phyloP scores from a whole-genome alignment of 2,888 invertebrate species.

The Sussaba pulchella region DNA sequence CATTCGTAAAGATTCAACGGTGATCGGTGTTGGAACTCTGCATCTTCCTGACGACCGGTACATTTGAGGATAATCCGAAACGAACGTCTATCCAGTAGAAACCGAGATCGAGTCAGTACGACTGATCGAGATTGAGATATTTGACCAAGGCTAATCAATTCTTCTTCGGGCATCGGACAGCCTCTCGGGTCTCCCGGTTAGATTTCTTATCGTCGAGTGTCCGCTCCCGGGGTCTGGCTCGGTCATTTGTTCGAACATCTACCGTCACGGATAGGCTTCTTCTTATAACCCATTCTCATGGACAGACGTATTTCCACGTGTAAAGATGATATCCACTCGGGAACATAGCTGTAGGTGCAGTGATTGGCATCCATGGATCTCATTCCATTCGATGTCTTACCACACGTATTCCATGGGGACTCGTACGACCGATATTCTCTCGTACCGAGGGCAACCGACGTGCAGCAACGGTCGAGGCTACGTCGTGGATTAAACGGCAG shows the following conservation, averaged over 20 bases:
- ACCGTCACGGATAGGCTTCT: conserved; percentile 47
- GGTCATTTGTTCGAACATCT: conserved; percentile 67
- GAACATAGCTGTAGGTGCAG: neutral
- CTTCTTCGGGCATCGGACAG: conserved; percentile 24
- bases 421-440: neutral
- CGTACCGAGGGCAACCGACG: neutral
- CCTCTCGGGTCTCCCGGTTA: conserved; percentile 40
- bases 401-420: conserved; percentile 7
- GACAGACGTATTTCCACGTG: conserved; percentile 31
- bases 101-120: conserved; percentile 4
- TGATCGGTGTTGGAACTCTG: neutral
- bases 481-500: neutral
- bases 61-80: conserved; percentile 36
- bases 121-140: conserved; percentile 68
- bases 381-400: conserved; percentile 7
- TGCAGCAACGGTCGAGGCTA: neutral
- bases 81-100: conserved; percentile 24
- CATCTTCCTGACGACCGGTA: neutral
- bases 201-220: conserved; percentile 67
- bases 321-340: conserved; percentile 21
- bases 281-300: conserved; percentile 20
- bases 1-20: conserved; percentile 18
- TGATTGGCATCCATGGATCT: conserved; percentile 42
- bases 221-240: conserved; percentile 48
- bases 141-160: conserved; percentile 57